These are phyloP conservation scores for Fissipunctia ypsillon DNA, from an alignment of 2,888 invertebrate species.

Conservation along the genomic window DNA sequence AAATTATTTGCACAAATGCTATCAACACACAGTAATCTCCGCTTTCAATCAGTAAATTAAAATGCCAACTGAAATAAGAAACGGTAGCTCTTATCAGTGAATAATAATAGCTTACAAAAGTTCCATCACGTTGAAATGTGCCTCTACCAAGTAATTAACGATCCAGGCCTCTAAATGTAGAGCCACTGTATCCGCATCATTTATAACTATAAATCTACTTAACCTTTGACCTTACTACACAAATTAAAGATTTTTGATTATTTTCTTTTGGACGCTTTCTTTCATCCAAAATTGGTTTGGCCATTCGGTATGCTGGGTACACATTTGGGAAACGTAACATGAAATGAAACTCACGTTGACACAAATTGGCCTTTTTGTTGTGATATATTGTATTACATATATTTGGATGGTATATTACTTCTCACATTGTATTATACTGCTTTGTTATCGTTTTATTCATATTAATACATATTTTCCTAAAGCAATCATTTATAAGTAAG, in stretches of 20 bases:
- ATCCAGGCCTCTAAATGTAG: constrained; percentile 20
- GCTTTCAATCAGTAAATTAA: not conserved
- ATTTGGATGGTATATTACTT: too few species aligned
- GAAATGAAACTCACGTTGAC: too few species aligned
- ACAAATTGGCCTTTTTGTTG: too few species aligned
- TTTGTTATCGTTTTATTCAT: too few species aligned
- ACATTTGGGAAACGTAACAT: too few species aligned
- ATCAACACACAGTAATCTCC: constrained; percentile 17
- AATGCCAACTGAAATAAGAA: constrained; percentile 5
- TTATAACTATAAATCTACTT: constrained; percentile 46
- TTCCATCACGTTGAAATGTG: constrained; percentile 30
- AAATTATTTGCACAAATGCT: not conserved
- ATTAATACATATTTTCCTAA: not conserved
- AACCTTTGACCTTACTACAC: constrained; percentile 24
- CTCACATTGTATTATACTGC: too few species aligned
- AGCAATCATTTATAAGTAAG: not conserved
- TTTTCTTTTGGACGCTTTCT: constrained; percentile 1
- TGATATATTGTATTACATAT: too few species aligned
- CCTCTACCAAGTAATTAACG: constrained; percentile 31
- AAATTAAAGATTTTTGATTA: constrained; percentile 5
- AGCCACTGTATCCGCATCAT: constrained; percentile 28
- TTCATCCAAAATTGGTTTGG: not conserved
- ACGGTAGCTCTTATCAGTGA: constrained; percentile 18
- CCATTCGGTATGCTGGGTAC: too few species aligned
- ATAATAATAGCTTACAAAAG: constrained; percentile 25